phyloP scores from a whole-genome alignment of 1,140 invertebrate genomes.

The Leptoteleia sp. region DNA sequence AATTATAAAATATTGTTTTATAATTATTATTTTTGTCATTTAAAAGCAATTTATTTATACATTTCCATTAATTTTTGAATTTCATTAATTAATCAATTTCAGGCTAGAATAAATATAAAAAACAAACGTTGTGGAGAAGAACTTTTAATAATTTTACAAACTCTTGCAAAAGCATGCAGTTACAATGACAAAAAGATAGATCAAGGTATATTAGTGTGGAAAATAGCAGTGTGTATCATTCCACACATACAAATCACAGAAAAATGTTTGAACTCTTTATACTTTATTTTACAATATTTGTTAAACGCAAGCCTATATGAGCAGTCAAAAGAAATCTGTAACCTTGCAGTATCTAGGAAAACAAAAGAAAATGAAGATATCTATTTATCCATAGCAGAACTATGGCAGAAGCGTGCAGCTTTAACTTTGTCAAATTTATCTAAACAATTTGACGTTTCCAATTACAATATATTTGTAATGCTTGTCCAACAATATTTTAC shows the following conservation, averaged over 20 bases:
- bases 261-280: slow-evolving; percentile 2
- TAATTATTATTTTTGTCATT: too few relatives aligned
- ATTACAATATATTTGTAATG: not conserved
- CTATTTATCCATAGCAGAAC: slow-evolving; percentile 6
- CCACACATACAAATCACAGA: slow-evolving; percentile 15
- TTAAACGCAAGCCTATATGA: slow-evolving; percentile 1
- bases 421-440: not conserved
- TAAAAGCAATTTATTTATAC: too few relatives aligned
- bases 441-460: not conserved
- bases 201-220: too few relatives aligned
- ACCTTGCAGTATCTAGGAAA: slow-evolving; percentile 7
- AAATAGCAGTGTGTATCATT: too few relatives aligned
- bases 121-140: too few relatives aligned
- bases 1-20: too few relatives aligned
- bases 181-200: too few relatives aligned
- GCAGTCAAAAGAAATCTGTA: slow-evolving; percentile 17
- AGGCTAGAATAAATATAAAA: too few relatives aligned
- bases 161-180: too few relatives aligned
- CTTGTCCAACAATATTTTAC: slow-evolving; percentile 29
- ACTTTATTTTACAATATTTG: slow-evolving; percentile 12
- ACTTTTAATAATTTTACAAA: too few relatives aligned
- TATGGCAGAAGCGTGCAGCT: slow-evolving; percentile 7
- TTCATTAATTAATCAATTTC: too few relatives aligned
- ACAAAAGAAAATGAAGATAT: slow-evolving; percentile 1
- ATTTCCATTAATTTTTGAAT: too few relatives aligned